A percentile compares a stretch with the other conserved stretches of the same genome.
Evolutionary conservation across 2,888 invertebrate genomes (phyloP).

Genomic region (Macaria notata): DNA sequence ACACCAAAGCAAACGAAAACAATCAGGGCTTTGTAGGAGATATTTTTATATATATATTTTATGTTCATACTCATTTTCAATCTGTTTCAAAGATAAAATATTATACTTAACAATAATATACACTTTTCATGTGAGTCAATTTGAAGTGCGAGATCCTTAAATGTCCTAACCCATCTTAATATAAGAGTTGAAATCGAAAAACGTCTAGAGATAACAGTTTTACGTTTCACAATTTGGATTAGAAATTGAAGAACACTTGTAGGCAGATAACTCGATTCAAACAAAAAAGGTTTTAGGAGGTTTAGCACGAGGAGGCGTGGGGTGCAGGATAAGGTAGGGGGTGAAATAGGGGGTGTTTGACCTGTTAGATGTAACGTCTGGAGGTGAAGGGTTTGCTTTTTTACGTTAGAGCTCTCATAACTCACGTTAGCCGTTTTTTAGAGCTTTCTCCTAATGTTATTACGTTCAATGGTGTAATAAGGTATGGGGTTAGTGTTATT

Average conservation of each 20-base stretch:
- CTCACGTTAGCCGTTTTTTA: constrained; percentile 24
- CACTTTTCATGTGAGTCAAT: too few relatives aligned
- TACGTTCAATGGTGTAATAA: constrained; percentile 15
- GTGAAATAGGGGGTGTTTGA: constrained; percentile 20
- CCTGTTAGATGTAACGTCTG: constrained; percentile 35
- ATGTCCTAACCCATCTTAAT: constrained; percentile 6
- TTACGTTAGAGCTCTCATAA: constrained; percentile 24
- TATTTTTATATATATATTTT: too few relatives aligned
- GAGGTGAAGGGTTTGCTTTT: constrained; percentile 29
- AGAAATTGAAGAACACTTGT: constrained; percentile 25
- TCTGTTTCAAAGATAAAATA: too few relatives aligned
- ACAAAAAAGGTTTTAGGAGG: constrained; percentile 25
- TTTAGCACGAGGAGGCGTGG: background rate
- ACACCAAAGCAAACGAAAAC: too few relatives aligned
- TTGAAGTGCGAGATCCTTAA: too few relatives aligned
- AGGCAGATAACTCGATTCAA: constrained; percentile 22
- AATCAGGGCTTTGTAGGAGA: too few relatives aligned
- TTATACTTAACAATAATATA: too few relatives aligned
- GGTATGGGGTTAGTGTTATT: constrained; percentile 10
- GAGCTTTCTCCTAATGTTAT: constrained; percentile 16
- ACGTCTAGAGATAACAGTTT: constrained; percentile 10
- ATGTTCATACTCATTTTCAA: too few relatives aligned
- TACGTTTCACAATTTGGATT: constrained; percentile 16
- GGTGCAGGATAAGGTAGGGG: constrained; percentile 18
- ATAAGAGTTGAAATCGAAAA: constrained; percentile 9